Percentiles rank a stretch among this genome's conserved stretches.
phyloP scores from a whole-genome alignment of 2,888 invertebrate genomes.

The Oligia fasciuncula region DNA sequence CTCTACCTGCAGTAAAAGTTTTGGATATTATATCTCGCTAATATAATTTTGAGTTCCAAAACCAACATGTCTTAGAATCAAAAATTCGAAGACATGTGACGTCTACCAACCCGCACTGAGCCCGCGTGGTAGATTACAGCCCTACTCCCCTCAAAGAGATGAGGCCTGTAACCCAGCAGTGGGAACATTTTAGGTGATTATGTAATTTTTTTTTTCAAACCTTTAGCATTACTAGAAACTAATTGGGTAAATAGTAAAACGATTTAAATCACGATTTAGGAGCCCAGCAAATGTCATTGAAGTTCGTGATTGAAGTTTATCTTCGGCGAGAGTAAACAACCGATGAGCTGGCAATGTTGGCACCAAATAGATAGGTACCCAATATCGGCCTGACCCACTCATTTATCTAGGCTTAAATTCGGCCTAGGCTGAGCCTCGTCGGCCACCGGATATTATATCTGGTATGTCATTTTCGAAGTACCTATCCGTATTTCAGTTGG shows the following conservation, averaged over 20 bases:
- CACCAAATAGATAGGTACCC: slow-evolving; percentile 44
- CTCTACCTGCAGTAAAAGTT: background rate
- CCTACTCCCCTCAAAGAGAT: no score
- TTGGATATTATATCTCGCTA: background rate
- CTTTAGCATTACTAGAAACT: background rate
- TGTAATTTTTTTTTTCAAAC: background rate
- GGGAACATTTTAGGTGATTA: background rate
- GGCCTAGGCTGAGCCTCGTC: slow-evolving; percentile 35
- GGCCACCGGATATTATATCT: slow-evolving; percentile 52
- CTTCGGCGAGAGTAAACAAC: slow-evolving; percentile 33
- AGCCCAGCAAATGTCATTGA: background rate
- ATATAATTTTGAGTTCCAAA: background rate
- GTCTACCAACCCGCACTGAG: background rate
- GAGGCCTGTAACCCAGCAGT: background rate
- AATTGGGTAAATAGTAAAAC: background rate
- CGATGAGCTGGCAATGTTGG: slow-evolving; percentile 38
- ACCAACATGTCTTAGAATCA: background rate
- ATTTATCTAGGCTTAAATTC: slow-evolving; percentile 61
- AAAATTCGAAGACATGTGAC: background rate
- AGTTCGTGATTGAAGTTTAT: slow-evolving; percentile 43
- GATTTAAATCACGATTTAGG: background rate
- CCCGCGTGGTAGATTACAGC: background rate
- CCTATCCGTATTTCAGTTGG: slow-evolving; percentile 19
- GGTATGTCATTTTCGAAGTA: slow-evolving; percentile 40
- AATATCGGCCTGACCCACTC: slow-evolving; percentile 41